Conservation (phyloP, 2,113 vertebrate genomes). For the Conger conger region DNA sequence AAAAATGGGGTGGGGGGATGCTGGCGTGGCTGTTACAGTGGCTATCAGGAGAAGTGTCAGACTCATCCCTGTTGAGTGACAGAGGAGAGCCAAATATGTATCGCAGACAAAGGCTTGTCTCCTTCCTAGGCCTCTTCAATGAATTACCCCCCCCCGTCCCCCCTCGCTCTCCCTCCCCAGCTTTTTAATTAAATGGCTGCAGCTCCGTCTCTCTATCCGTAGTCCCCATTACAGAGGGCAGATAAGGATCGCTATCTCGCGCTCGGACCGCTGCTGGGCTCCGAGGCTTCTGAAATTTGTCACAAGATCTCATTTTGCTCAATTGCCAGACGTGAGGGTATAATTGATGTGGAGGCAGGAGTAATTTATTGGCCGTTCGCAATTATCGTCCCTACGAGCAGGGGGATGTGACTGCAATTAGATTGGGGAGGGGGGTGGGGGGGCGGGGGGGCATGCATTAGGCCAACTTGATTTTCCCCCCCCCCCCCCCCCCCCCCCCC, state of each 20-base stretch:
- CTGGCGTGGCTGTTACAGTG: conserved; percentile 51
- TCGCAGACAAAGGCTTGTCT: conserved; percentile 77
- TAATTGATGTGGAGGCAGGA: conserved; percentile 85
- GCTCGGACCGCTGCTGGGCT: conserved; percentile 80
- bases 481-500: conserved; percentile 8
- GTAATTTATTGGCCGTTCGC: conserved; percentile 81
- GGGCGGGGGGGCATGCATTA: conserved; percentile 60
- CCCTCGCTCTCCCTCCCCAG: conserved; percentile 70
- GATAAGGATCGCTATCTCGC: conserved; percentile 86
- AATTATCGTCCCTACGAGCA: conserved; percentile 77
- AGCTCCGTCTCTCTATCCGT: conserved; percentile 81
- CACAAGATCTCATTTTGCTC: conserved; percentile 86
- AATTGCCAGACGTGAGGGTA: conserved; percentile 81
- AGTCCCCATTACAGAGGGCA: conserved; percentile 82
- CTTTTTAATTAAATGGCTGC: conserved; percentile 96
- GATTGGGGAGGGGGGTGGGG: conserved; percentile 58
- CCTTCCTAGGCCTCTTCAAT: conserved; percentile 75
- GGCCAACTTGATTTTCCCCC: conserved; percentile 60
- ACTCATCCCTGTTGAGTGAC: conserved; percentile 68
- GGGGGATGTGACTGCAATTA: conserved; percentile 81
- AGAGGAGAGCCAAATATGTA: conserved; percentile 73
- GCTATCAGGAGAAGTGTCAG: conserved; percentile 60
- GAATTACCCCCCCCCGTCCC: conserved; percentile 70
- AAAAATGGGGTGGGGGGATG: conserved; percentile 36
- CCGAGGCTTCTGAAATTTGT: conserved; percentile 82